Evolutionary conservation across 1,140 invertebrate genomes (phyloP), one percentile per base, ranked within the genome.

Genomic region (Trichogramma pretiosum): DNA sequence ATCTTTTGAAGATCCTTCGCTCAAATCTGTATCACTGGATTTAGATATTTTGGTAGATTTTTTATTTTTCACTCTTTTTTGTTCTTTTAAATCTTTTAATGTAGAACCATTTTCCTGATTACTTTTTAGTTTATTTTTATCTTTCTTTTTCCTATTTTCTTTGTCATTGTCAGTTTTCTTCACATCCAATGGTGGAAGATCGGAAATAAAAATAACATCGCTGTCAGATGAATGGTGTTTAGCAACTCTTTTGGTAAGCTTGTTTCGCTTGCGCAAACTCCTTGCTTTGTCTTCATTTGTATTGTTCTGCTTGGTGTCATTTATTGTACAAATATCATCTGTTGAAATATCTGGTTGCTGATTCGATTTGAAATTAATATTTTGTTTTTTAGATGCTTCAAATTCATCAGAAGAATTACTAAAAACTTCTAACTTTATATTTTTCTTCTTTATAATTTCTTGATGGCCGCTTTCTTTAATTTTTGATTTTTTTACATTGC

Each of bases 361-460:
- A n/a, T n/a, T n/a, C n/a, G n/a, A n/a, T n/a, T n/a, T n/a, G n/a
- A n/a, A n/a, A n/a, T n/a, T 1, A 5, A 11, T 24, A 9, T 8
- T 38, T 19, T 4, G 3, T 10, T 3, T 2, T 17, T 19, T 28
- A 9, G 9, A 13, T 5, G 7, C 8, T 42, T 17, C n/a, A 23
- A n/a, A 24, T 38, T 43, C 37, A 39, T 46, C 22, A 2, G 35
- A 41, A 35, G 19, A 39, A 32, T 39, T 17, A 14, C 13, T 7
- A 28, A 28, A 28, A 28, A 28, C 26, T 28, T 28, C 13, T 7
- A 28, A 28, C 26, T 28, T 28, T 7, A 7, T 28, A 13, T 9
- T 28, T 13, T 28, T 28, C 26, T 28, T 28, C 26, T 28, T 28
- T 28, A 7, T 28, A 9, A 9, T 13, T 28, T 28, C 7, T 9